Base-by-base conservation (phyloP, 1,140 invertebrate genomes). In the Dendrolimus kikuchii region DNA sequence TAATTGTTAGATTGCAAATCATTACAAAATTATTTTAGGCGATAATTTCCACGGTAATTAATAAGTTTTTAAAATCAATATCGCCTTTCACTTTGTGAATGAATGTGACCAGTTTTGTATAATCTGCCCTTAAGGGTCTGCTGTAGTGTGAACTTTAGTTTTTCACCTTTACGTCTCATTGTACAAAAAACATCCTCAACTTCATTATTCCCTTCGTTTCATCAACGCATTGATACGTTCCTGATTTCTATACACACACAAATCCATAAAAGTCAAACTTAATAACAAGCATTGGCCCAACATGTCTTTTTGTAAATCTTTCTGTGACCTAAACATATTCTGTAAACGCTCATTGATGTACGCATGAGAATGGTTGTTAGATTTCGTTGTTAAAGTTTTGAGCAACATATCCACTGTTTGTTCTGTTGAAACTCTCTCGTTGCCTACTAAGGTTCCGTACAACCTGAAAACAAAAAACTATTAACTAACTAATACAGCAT, bases 191-290 rank as follows among this genome's bases (percentile, higher is more conserved):
- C 23, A 23, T 23, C 23, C 23, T 23, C 3, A 3, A 23, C 23
- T 23, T 23, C 23, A 23, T 23, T 23, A 23, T 23, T 23, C 23
- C 23, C 23, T 23, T 5, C 67, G 50, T 40, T 62, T 70, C 23
- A 69, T 57, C 44, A 84, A 64, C 39, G 74, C 75, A 8, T 67
- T 60, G 36, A 84, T 75, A 51, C 74, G 73, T 4, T 77, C 67
- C 36, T 69, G 57, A 48, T 86, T 84, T 44, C 72, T 73, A 71
- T 83, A 81, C 51, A 88, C 66, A 59, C 85, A 88, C 0, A 88
- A 42, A 51, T 88, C 86, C 79, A 85, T 87, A 55, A 88, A 88
- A 23, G 87, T 87, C 4, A 88, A 40, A 0, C 68, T 71, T 46
- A 88, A 46, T 0, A 88, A 52, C 23, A 88, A 57, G 50, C 77